These are phyloP conservation scores for Callyntrura sp. DNA, from an alignment of 2,888 invertebrate genomes.

Conservation along the genomic window DNA sequence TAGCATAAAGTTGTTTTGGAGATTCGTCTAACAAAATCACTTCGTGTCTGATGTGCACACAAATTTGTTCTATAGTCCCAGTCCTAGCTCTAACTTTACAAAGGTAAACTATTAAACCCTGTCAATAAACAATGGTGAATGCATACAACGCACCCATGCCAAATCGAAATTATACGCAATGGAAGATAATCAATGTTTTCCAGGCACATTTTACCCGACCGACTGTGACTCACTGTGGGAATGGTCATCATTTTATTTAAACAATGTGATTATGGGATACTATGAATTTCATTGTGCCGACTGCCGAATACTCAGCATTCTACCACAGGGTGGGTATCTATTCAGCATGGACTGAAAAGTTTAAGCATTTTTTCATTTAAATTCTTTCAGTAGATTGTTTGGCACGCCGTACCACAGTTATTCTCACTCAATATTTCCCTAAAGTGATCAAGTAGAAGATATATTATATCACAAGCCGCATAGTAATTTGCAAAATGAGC, in stretches of 20 bases:
- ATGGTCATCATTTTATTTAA: no score
- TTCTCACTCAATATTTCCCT: no score
- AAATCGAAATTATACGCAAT: no score
- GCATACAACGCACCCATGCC: no score
- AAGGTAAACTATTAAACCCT: no score
- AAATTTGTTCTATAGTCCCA: no score
- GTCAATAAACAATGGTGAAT: no score
- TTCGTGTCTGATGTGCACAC: no score
- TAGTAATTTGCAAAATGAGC: neutral
- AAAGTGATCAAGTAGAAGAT: no score
- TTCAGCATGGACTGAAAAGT: neutral
- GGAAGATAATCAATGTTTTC: neutral
- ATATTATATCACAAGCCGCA: neutral
- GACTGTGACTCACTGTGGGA: conserved; percentile 23
- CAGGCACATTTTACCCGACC: neutral
- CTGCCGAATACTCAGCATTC: neutral
- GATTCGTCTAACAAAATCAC: no score
- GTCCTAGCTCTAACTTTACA: no score
- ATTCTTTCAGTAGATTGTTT: conserved; percentile 15
- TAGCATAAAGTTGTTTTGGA: no score
- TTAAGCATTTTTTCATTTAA: conserved; percentile 17
- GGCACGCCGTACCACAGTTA: neutral
- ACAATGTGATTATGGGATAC: neutral
- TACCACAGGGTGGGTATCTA: neutral
- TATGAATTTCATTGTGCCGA: neutral